Conservation (phyloP, 53 echinoderm and acorn worm species). For the Actinopyga echinites region DNA sequence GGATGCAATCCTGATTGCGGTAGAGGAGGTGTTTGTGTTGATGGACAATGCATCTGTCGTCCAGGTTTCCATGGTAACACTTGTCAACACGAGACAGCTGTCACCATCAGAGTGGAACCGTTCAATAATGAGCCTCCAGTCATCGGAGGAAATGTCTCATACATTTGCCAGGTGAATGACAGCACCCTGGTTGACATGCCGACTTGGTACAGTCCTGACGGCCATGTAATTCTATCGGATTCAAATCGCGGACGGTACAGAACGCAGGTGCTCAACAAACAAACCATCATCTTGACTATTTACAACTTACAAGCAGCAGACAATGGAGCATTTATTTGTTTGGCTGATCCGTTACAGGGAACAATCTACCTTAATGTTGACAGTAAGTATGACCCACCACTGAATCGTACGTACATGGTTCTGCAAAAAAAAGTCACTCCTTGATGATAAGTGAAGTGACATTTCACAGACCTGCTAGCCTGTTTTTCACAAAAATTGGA, state of each 20-base stretch:
- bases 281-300: conserved; percentile 60
- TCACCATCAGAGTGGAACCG: conserved; percentile 46
- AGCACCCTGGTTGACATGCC: conserved; percentile 59
- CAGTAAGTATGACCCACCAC: conserved; percentile 49
- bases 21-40: conserved; percentile 78
- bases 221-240: conserved; percentile 34
- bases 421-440: no score
- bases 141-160: conserved; percentile 65
- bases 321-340: conserved; percentile 73
- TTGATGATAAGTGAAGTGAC: no score
- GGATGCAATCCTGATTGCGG: conserved; percentile 73
- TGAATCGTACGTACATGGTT: no score
- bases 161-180: conserved; percentile 70
- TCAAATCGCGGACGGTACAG: not conserved
- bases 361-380: conserved; percentile 64
- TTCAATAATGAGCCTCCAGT: conserved; percentile 49
- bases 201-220: conserved; percentile 61
- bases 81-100: conserved; percentile 46
- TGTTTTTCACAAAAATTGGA: no score
- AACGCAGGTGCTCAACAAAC: not conserved
- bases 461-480: no score
- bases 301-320: conserved; percentile 65
- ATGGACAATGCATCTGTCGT: conserved; percentile 68
- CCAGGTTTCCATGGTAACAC: conserved; percentile 64
- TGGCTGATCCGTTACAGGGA: conserved; percentile 67